A percentile compares a stretch with the other conserved stretches of the same genome.
Evolutionary conservation across 2,113 vertebrate genomes (phyloP).

Genomic region (Mirounga angustirostris): DNA sequence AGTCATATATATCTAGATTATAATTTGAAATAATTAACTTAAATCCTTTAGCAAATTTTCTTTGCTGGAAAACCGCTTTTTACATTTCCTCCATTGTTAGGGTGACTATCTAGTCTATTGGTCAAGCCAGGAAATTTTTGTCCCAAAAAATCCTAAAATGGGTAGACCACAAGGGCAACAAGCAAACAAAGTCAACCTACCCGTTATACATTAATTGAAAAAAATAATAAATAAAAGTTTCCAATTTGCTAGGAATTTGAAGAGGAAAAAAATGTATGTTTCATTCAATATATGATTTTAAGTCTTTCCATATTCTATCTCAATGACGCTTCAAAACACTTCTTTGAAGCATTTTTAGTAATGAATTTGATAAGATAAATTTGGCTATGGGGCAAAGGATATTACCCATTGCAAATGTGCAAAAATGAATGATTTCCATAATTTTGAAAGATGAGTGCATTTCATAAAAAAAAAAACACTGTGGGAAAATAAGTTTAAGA

Average conservation of each 20-base stretch:
- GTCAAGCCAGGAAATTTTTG: neutral
- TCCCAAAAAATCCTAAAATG: neutral
- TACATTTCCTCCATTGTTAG: neutral
- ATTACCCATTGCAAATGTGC: neutral
- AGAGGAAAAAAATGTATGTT: neutral
- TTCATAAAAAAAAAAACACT: slow-evolving; percentile 20
- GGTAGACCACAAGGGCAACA: neutral
- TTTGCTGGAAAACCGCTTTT: neutral
- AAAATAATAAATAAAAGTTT: neutral
- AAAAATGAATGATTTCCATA: slow-evolving; percentile 12
- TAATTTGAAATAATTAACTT: slow-evolving; percentile 11
- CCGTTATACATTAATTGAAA: neutral
- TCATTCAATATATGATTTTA: slow-evolving; percentile 29
- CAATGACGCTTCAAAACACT: neutral
- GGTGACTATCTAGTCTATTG: neutral
- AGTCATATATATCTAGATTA: neutral
- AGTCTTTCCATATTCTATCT: neutral
- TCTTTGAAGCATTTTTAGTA: neutral
- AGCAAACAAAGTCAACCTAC: neutral
- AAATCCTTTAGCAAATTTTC: slow-evolving; percentile 49
- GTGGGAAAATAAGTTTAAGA: slow-evolving; percentile 1
- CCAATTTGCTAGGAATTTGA: slow-evolving; percentile 13
- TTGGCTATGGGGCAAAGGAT: neutral
- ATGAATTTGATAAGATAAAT: slow-evolving; percentile 30
- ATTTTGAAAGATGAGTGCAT: slow-evolving; percentile 46